Evolutionary conservation across 2,888 invertebrate genomes (phyloP).

Genomic region (Sminthurides aquaticus): DNA sequence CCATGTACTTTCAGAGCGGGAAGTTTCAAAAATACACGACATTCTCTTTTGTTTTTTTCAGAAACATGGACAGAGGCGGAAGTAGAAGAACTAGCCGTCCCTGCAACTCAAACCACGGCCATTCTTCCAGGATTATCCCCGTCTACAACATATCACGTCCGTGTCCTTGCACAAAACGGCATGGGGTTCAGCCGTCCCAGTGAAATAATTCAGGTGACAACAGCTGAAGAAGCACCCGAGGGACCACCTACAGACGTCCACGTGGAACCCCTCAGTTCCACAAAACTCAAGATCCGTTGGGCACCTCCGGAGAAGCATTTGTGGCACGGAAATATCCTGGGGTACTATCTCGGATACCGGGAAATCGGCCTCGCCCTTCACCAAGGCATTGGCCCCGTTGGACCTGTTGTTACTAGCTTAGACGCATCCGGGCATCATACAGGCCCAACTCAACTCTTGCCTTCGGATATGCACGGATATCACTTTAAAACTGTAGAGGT

Average conservation of each 20-base stretch:
- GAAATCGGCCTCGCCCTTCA: constrained; percentile 20
- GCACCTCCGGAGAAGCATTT: constrained; percentile 71
- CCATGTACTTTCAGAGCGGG: no score
- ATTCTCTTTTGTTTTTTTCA: constrained; percentile 11
- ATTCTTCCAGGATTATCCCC: constrained; percentile 74
- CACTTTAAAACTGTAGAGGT: constrained; percentile 66
- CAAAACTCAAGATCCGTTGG: constrained; percentile 78
- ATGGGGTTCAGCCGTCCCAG: constrained; percentile 80
- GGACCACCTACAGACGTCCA: constrained; percentile 73
- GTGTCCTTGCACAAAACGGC: constrained; percentile 82
- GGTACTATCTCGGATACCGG: constrained; percentile 61
- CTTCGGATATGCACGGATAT: constrained; percentile 36
- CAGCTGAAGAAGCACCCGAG: constrained; percentile 82
- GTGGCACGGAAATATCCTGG: constrained; percentile 75
- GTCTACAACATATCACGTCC: constrained; percentile 76
- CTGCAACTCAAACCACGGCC: constrained; percentile 73
- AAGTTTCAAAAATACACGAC: no score
- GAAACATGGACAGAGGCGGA: constrained; percentile 53
- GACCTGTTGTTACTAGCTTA: background rate
- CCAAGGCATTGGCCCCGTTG: background rate
- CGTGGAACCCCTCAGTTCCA: constrained; percentile 72
- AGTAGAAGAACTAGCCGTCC: constrained; percentile 71
- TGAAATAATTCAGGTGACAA: constrained; percentile 75
- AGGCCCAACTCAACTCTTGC: background rate
- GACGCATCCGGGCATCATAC: background rate